Conservation (phyloP, 2,113 vertebrate genomes). For the Alethe diademata region DNA sequence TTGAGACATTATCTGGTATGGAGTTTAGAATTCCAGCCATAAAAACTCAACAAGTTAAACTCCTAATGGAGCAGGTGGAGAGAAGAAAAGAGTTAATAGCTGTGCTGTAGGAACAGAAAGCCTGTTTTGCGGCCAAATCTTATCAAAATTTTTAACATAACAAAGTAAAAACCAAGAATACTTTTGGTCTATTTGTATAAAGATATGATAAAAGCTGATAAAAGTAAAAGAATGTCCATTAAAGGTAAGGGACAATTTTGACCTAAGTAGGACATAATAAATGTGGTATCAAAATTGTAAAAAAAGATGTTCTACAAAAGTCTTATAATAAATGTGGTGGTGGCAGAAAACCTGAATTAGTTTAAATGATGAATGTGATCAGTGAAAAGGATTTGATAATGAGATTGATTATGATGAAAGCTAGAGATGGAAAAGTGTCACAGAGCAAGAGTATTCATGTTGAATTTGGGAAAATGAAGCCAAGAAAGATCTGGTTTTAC, state of each 20-base stretch:
- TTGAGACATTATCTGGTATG: conserved; percentile 37
- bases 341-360: background rate
- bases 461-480: background rate
- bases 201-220: background rate
- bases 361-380: background rate
- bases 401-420: background rate
- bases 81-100: background rate
- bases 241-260: background rate
- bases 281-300: background rate
- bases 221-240: background rate
- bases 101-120: background rate
- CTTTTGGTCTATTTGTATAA: background rate
- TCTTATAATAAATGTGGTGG: background rate
- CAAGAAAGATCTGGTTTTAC: background rate
- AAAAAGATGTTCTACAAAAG: background rate
- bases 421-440: background rate
- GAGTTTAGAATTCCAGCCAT: conserved; percentile 38
- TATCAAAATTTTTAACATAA: background rate
- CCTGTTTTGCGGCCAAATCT: background rate
- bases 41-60: conserved; percentile 32
- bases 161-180: background rate
- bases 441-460: background rate
- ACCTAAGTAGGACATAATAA: background rate
- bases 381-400: background rate
- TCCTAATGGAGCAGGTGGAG: background rate